Evolutionary conservation across 2,113 vertebrate species (phyloP).

Genomic region (Amphilophus citrinellus): DNA sequence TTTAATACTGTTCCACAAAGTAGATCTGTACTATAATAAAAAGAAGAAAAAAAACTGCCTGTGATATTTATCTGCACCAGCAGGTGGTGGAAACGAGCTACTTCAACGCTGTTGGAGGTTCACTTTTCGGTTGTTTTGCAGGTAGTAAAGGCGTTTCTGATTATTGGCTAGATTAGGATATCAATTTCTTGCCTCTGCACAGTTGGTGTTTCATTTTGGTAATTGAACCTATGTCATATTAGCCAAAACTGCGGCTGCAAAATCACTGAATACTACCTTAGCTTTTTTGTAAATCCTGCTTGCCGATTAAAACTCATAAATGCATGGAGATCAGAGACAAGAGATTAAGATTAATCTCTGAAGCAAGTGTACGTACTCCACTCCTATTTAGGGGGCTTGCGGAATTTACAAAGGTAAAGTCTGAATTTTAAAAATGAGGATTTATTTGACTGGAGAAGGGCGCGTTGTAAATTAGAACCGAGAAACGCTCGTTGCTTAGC

Average conservation of each 20-base stretch:
- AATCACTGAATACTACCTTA: background rate
- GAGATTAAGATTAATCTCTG: no score
- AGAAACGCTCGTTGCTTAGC: constrained; percentile 41
- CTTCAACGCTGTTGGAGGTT: background rate
- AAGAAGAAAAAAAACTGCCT: background rate
- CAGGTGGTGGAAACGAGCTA: constrained; percentile 42
- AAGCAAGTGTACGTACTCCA: background rate
- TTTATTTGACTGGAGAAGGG: background rate
- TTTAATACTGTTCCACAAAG: constrained; percentile 76
- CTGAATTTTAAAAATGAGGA: background rate
- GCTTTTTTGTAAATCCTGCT: background rate
- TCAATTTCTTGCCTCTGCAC: background rate
- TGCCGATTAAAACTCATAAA: background rate
- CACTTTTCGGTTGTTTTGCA: background rate
- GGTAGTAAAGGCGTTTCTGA: background rate
- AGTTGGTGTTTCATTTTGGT: background rate
- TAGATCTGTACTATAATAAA: constrained; percentile 73
- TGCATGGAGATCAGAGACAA: background rate
- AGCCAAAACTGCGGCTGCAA: background rate
- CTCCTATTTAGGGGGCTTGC: background rate
- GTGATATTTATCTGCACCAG: background rate
- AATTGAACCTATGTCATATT: background rate
- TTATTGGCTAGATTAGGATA: background rate
- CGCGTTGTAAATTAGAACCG: background rate
- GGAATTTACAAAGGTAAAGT: background rate